These are phyloP conservation scores for Drosophila busckii DNA, from an alignment of 1,140 invertebrate species.

Conservation along the genomic window DNA sequence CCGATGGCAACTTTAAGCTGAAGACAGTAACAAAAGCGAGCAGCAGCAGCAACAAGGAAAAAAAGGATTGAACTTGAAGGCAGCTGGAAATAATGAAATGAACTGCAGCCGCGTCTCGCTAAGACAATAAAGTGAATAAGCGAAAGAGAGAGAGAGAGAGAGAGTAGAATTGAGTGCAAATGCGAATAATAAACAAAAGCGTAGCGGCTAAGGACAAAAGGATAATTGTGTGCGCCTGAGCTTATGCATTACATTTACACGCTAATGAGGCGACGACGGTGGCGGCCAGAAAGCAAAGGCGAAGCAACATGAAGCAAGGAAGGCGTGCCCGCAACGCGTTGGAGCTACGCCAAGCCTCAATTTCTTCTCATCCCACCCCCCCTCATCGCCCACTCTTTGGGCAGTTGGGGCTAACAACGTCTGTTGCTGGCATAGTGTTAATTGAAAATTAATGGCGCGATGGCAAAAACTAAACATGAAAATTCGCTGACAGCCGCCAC, in stretches of 20 bases:
- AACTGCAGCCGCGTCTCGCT: constrained; percentile 46
- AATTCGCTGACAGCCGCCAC: constrained; percentile 47
- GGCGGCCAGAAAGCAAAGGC: too few relatives aligned
- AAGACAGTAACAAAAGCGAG: background rate
- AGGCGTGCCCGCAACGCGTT: background rate
- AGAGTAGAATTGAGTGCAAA: constrained; percentile 52
- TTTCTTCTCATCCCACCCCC: background rate
- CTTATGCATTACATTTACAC: constrained; percentile 42
- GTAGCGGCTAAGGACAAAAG: background rate
- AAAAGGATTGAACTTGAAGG: constrained; percentile 54
- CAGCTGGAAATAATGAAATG: constrained; percentile 58
- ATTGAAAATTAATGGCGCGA: constrained; percentile 75
- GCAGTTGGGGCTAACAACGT: constrained; percentile 3
- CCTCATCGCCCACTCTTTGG: background rate
- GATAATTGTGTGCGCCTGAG: constrained; percentile 27
- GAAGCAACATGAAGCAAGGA: constrained; percentile 3
- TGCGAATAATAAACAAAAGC: constrained; percentile 46
- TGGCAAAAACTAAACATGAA: constrained; percentile 71
- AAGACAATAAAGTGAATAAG: background rate
- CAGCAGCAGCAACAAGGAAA: constrained; percentile 2
- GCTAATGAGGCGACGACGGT: constrained; percentile 40
- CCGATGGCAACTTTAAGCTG: constrained; percentile 2
- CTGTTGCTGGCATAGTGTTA: constrained; percentile 69
- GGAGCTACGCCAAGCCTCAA: background rate
- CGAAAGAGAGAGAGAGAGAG: background rate